Evolutionary conservation across 53 echinoderm and acorn worm species (phyloP).

Genomic region (Antedon mediterranea): DNA sequence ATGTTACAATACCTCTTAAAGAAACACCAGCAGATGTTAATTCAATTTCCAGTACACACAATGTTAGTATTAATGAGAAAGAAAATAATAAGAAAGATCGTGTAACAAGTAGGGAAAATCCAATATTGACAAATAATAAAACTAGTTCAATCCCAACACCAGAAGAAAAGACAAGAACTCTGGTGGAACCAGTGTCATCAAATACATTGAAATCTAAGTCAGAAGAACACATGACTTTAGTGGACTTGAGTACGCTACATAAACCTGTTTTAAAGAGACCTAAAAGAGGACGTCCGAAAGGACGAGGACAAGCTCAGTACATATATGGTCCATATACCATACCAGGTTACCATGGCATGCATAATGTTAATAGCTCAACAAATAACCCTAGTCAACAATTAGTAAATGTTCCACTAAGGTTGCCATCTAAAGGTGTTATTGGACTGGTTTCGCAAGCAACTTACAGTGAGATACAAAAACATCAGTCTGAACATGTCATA

Average conservation of each 20-base stretch:
- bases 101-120: background rate
- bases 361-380: background rate
- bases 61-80: background rate
- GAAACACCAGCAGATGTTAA: background rate
- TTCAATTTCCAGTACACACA: background rate
- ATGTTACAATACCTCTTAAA: background rate
- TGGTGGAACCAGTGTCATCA: too few relatives aligned
- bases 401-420: background rate
- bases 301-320: background rate
- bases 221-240: too few relatives aligned
- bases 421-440: background rate
- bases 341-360: background rate
- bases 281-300: background rate
- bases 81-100: background rate
- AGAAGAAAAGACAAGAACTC: too few relatives aligned
- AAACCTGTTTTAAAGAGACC: background rate
- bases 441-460: background rate
- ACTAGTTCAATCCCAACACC: too few relatives aligned
- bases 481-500: background rate
- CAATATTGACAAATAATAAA: too few relatives aligned
- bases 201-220: too few relatives aligned
- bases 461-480: background rate
- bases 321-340: too few relatives aligned
- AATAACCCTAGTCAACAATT: background rate
- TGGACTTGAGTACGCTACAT: too few relatives aligned